Conservation (phyloP, 1,140 invertebrate genomes). For the Eciton burchellii region DNA sequence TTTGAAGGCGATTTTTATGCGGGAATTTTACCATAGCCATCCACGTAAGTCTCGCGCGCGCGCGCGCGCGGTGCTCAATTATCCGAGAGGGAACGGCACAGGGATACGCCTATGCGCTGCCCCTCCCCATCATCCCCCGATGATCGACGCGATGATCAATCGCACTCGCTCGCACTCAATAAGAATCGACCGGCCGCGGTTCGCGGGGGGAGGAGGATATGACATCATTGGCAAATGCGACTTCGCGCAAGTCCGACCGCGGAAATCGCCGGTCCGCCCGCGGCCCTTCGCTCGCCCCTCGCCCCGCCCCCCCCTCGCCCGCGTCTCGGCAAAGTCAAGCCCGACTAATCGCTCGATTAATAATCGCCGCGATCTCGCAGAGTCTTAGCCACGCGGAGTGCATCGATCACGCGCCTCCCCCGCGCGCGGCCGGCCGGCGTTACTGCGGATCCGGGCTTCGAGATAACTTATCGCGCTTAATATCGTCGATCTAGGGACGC, state of each 20-base stretch:
- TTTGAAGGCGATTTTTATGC: constrained; percentile 69
- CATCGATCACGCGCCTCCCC: constrained; percentile 59
- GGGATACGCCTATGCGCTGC: constrained; percentile 48
- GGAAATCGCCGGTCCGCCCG: neutral
- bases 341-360: constrained; percentile 60
- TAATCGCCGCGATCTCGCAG: constrained; percentile 35
- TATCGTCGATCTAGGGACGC: constrained; percentile 69
- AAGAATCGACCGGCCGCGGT: no score
- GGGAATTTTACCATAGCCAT: constrained; percentile 55
- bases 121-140: neutral
- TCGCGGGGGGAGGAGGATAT: no score
- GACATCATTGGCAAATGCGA: neutral
- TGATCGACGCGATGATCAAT: constrained; percentile 37
- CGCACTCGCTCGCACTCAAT: neutral
- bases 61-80: constrained; percentile 54
- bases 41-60: constrained; percentile 59
- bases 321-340: constrained; percentile 27
- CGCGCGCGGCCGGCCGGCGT: constrained; percentile 50
- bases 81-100: constrained; percentile 36
- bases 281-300: constrained; percentile 7
- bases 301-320: neutral
- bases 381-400: constrained; percentile 46
- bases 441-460: constrained; percentile 52
- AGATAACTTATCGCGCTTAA: constrained; percentile 72
- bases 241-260: constrained; percentile 3